Base-by-base conservation (phyloP, 2,113 vertebrate genomes). In the Amia ocellicauda region DNA sequence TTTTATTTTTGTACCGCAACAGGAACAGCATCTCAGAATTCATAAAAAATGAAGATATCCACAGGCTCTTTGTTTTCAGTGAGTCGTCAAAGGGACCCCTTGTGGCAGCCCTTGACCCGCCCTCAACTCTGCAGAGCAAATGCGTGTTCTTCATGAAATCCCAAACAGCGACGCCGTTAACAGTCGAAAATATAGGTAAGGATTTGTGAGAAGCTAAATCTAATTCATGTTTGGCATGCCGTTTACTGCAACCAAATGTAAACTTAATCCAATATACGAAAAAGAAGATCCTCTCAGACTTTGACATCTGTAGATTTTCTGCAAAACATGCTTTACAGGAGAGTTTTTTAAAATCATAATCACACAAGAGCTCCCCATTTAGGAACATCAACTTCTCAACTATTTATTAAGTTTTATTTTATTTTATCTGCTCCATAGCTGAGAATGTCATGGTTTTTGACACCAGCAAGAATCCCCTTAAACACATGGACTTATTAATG, bases 41-140 rank as follows among this genome's bases (percentile, higher is more conserved):
- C 57, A 26, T 69, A 7, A 69, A 60, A 51, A 69, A 65, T 60
- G 68, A 69, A 60, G 68, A 69, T 60, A 42, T 69, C 40, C 68
- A 64, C 43, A 52, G 56, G 3, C 54, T 69, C 26, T 69, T 64
- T 60, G 23, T 69, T n/a, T 69, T 58, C 45, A 59, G 62, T 4
- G 59, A 64, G 24, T 50, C 58, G 29, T 16, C 40, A 14, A 69
- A 64, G 20, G n/a, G 56, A 3, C 45, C 68, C 2, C 36, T 69
- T 27, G 36, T 47, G 45, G 68, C 68, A 20, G 45, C 62, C 0
- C 8, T 64, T 3, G 29, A 26, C 10, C 62, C 68, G 7, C 68
- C 68, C 13, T 11, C 10, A 24, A n/a, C 36, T 11, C 51, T 69
- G 10, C 62, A 60, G 49, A 64, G 59, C 42, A 69, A 69, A 54